phyloP scores from a whole-genome alignment of 2,888 invertebrate species.

The Tetanocera ferruginea region DNA sequence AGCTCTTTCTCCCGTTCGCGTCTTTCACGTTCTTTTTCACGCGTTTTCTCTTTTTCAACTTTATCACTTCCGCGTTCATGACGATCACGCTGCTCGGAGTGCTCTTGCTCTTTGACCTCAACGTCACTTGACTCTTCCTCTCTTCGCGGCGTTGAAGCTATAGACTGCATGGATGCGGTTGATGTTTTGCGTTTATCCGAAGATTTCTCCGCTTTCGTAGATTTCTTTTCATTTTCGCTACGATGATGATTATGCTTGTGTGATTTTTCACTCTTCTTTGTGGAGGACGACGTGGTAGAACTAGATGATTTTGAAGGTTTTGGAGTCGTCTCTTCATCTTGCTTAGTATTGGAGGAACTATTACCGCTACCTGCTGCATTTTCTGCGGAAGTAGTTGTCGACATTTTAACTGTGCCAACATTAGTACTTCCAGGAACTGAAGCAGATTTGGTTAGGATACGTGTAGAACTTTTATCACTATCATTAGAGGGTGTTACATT shows the following conservation, averaged over 20 bases:
- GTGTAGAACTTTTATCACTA: conserved; percentile 35
- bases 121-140: conserved; percentile 59
- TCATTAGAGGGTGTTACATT: conserved; percentile 35
- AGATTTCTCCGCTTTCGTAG: conserved; percentile 50
- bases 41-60: conserved; percentile 46
- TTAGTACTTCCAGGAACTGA: conserved; percentile 70
- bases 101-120: conserved; percentile 49
- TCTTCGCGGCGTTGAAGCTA: conserved; percentile 52
- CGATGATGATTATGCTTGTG: conserved; percentile 67
- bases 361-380: conserved; percentile 57
- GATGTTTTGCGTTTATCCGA: conserved; percentile 62
- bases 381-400: conserved; percentile 42
- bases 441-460: conserved; percentile 63
- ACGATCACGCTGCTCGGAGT: conserved; percentile 49
- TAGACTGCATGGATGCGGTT: conserved; percentile 53
- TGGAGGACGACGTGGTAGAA: conserved; percentile 39
- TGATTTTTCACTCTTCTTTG: conserved; percentile 58
- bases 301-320: conserved; percentile 45
- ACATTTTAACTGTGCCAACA: conserved; percentile 62
- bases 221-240: conserved; percentile 60
- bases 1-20: conserved; percentile 54
- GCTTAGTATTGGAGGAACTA: conserved; percentile 57
- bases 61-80: conserved; percentile 44
- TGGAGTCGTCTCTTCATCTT: conserved; percentile 42
- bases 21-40: conserved; percentile 47